A percentile compares a stretch with the other conserved stretches of the same genome.
phyloP scores from a whole-genome alignment of 2,888 invertebrate species.

The Apamea anceps region DNA sequence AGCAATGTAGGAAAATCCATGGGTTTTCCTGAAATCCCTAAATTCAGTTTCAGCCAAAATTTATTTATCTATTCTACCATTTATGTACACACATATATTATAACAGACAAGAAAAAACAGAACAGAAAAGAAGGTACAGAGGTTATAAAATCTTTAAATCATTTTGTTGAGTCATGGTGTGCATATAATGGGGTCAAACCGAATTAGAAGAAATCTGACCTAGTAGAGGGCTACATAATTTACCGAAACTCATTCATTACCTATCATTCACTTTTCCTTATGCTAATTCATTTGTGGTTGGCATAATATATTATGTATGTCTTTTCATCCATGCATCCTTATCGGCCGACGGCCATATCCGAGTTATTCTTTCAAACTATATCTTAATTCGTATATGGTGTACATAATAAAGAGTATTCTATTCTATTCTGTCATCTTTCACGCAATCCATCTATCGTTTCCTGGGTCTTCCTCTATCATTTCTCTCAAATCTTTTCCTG shows the following conservation, averaged over 20 bases:
- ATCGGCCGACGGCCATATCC: no score
- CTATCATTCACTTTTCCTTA: background rate
- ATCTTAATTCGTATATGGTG: no score
- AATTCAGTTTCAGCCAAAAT: background rate
- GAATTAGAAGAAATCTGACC: background rate
- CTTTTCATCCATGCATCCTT: background rate
- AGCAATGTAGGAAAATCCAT: conserved; percentile 1
- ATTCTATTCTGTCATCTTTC: background rate
- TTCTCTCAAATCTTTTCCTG: background rate
- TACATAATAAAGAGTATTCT: no score
- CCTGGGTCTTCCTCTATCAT: background rate
- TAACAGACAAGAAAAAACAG: no score
- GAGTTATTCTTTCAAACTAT: no score
- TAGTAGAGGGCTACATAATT: background rate
- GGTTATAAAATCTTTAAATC: background rate
- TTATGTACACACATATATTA: no score
- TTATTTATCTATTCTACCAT: no score
- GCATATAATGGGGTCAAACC: background rate
- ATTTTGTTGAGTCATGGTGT: background rate
- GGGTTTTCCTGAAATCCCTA: background rate
- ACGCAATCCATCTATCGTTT: background rate
- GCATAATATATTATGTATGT: background rate
- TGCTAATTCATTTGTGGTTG: background rate
- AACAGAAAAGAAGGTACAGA: no score
- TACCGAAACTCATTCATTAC: no score